Percentiles rank a stretch among this genome's conserved stretches.
These are phyloP conservation scores for Ganaspis brasiliensis DNA, from an alignment of 2,888 invertebrate species.

Conservation along the genomic window DNA sequence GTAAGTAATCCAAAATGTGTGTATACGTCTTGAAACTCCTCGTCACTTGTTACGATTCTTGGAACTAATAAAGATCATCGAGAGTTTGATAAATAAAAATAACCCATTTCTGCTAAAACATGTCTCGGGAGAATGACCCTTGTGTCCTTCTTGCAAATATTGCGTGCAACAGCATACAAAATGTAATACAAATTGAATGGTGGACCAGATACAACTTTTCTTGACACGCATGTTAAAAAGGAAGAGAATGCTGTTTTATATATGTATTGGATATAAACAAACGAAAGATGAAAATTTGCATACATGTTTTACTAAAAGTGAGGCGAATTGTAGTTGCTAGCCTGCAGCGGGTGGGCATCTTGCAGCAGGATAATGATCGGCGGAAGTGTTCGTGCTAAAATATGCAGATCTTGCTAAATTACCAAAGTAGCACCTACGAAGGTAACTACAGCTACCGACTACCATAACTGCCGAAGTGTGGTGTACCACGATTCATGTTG, in stretches of 20 bases:
- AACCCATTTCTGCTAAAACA: too few relatives aligned
- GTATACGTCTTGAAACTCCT: too few relatives aligned
- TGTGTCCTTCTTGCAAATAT: too few relatives aligned
- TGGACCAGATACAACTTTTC: too few relatives aligned
- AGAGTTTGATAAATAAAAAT: too few relatives aligned
- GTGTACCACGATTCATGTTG: conserved; percentile 9
- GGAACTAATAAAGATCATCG: too few relatives aligned
- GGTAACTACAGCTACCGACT: conserved; percentile 62
- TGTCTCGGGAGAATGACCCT: too few relatives aligned
- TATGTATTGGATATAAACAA: conserved; percentile 15
- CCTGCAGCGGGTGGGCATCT: conserved; percentile 62
- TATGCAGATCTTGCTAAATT: conserved; percentile 79
- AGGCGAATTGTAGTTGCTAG: conserved; percentile 44
- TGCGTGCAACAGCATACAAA: too few relatives aligned
- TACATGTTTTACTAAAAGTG: conserved; percentile 14
- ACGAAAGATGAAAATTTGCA: conserved; percentile 5
- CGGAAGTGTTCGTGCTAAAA: conserved; percentile 80
- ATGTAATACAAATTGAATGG: too few relatives aligned
- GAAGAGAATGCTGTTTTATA: not conserved
- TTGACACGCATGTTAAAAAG: not conserved
- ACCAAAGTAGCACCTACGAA: conserved; percentile 74
- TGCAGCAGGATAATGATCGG: conserved; percentile 77
- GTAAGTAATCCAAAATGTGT: too few relatives aligned
- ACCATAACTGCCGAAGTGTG: conserved; percentile 42
- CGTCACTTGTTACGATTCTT: too few relatives aligned